These are phyloP conservation scores for Colistium nudipinnis DNA, from an alignment of 2,113 vertebrate genomes.

Conservation along the genomic window DNA sequence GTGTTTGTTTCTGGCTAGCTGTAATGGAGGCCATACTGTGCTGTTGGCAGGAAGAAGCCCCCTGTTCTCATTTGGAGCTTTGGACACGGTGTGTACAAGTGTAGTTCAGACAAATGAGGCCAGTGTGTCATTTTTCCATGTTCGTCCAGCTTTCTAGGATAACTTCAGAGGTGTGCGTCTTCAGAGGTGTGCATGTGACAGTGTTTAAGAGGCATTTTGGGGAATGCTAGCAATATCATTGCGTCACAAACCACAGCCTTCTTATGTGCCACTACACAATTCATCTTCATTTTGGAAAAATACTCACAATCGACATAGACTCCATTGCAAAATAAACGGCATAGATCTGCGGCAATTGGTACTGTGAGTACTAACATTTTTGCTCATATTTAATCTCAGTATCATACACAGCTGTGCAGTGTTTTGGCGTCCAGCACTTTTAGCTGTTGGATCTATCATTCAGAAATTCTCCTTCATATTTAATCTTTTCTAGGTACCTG, in stretches of 20 bases:
- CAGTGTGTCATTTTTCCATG: slow-evolving; percentile 63
- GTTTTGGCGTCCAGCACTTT: neutral
- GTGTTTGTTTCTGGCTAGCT: slow-evolving; percentile 20
- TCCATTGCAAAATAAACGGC: neutral
- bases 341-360: neutral
- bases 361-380: too few species aligned
- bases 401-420: neutral
- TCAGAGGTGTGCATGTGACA: slow-evolving; percentile 35
- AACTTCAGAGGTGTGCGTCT: slow-evolving; percentile 25
- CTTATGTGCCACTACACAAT: neutral
- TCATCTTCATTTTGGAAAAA: neutral
- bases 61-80: slow-evolving; percentile 47
- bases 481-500: too few species aligned
- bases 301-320: neutral
- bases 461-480: neutral
- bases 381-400: too few species aligned
- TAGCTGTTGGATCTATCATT: neutral
- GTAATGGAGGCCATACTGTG: slow-evolving; percentile 50
- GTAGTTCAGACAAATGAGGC: slow-evolving; percentile 64
- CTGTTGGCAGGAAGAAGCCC: slow-evolving; percentile 39
- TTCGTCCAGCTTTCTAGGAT: slow-evolving; percentile 58
- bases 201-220: slow-evolving; percentile 21
- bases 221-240: neutral
- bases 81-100: slow-evolving; percentile 45
- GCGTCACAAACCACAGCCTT: slow-evolving; percentile 3